Conservation (phyloP, 2,888 invertebrate genomes). For the Pyrrhosoma nymphula region DNA sequence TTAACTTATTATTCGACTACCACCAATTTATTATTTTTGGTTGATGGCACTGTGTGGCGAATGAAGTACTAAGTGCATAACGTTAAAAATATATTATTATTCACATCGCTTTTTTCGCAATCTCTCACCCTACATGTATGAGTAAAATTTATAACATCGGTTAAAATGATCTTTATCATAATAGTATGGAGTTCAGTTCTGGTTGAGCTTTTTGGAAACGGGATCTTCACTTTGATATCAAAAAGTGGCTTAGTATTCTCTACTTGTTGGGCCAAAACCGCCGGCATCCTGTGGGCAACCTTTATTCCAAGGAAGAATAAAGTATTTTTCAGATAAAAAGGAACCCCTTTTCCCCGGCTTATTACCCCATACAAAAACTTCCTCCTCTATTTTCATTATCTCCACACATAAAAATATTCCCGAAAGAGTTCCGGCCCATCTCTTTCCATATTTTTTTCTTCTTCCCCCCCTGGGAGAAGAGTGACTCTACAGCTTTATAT, state of each 20-base stretch:
- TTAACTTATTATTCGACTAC: too few species aligned
- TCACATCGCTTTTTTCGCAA: too few species aligned
- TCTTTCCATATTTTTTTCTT: background rate
- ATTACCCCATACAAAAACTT: slow-evolving; percentile 24
- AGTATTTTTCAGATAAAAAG: background rate
- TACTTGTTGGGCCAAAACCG: background rate
- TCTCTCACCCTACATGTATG: too few species aligned
- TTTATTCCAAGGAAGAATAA: background rate
- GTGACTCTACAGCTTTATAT: background rate
- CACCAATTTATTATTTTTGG: too few species aligned
- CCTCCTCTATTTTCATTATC: background rate
- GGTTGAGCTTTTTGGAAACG: background rate
- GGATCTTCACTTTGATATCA: background rate
- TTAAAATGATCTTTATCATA: too few species aligned
- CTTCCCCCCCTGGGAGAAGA: background rate
- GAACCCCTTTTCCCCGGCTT: background rate
- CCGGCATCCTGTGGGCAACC: background rate
- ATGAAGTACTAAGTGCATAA: too few species aligned
- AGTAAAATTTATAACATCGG: too few species aligned
- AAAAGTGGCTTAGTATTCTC: background rate
- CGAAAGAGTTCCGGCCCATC: background rate
- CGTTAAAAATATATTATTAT: too few species aligned
- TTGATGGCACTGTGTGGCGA: too few species aligned
- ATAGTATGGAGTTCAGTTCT: too few species aligned
- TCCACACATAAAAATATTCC: background rate